Conservation (phyloP, 2,888 invertebrate species). For the Epirrita christyi region DNA sequence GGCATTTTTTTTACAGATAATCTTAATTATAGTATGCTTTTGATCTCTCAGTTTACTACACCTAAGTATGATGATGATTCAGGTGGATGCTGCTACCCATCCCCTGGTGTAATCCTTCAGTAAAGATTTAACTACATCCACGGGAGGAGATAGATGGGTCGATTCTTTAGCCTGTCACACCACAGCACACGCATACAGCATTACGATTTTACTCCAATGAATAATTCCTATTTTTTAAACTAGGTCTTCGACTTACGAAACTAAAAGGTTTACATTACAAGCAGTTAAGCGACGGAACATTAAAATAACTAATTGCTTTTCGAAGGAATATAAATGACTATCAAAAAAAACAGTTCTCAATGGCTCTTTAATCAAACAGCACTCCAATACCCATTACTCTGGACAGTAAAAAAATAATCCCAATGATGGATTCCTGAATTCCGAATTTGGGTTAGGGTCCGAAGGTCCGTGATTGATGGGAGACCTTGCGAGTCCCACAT, state of each 20-base stretch:
- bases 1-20: too few relatives aligned
- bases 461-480: slow-evolving; percentile 26
- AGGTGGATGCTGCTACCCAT: too few relatives aligned
- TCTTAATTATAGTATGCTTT: too few relatives aligned
- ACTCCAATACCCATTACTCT: slow-evolving; percentile 21
- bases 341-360: slow-evolving; percentile 5
- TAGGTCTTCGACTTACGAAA: background rate
- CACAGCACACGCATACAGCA: too few relatives aligned
- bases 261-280: background rate
- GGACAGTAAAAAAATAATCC: slow-evolving; percentile 26
- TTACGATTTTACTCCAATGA: too few relatives aligned
- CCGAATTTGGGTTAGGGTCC: slow-evolving; percentile 11
- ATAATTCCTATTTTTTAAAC: background rate
- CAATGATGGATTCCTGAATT: slow-evolving; percentile 28
- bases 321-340: background rate
- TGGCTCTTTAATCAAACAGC: slow-evolving; percentile 14
- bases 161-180: too few relatives aligned
- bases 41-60: too few relatives aligned
- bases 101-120: too few relatives aligned
- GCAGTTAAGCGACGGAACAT: background rate
- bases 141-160: too few relatives aligned
- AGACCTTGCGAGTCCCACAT: slow-evolving; percentile 43
- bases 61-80: too few relatives aligned
- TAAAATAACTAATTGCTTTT: background rate
- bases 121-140: too few relatives aligned